These are phyloP conservation scores for Chironomus tentans DNA, from an alignment of 2,888 invertebrate species.

Conservation along the genomic window DNA sequence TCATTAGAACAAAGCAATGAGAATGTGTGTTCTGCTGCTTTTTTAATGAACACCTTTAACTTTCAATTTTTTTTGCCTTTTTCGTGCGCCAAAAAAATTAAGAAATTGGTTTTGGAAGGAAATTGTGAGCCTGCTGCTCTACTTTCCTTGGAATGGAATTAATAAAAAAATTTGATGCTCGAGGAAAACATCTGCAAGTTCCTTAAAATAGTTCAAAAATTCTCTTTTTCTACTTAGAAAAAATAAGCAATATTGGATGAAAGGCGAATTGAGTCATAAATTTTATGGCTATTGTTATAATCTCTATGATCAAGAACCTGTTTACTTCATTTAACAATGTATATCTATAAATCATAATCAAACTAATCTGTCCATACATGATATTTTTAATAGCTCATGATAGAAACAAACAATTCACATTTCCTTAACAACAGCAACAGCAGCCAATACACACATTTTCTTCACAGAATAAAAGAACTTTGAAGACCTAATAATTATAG, in stretches of 20 bases:
- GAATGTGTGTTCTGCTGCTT: not conserved
- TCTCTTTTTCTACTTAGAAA: not conserved
- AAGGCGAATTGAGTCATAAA: constrained; percentile 16
- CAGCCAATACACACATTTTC: not conserved
- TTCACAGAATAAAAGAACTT: not conserved
- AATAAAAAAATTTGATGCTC: not conserved
- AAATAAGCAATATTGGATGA: not conserved
- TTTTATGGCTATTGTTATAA: not conserved
- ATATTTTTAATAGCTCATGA: not conserved
- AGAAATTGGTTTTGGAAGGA: not conserved
- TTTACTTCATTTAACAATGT: not conserved
- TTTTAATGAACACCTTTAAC: constrained; percentile 25
- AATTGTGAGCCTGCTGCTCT: not conserved
- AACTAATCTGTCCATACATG: constrained; percentile 7
- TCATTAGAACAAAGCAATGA: constrained; percentile 11
- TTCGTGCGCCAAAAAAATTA: constrained; percentile 20
- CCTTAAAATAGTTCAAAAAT: too few relatives aligned
- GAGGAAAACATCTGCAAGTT: constrained; percentile 19
- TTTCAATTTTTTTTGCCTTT: not conserved
- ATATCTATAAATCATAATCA: constrained; percentile 19
- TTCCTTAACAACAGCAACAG: not conserved
- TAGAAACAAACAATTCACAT: constrained; percentile 19
- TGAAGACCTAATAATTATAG: constrained; percentile 18
- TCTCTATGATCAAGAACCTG: not conserved
- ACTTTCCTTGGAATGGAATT: constrained; percentile 20